These are phyloP conservation scores for Drosophila eugracilis DNA, from an alignment of 1,140 invertebrate genomes.

Conservation along the genomic window DNA sequence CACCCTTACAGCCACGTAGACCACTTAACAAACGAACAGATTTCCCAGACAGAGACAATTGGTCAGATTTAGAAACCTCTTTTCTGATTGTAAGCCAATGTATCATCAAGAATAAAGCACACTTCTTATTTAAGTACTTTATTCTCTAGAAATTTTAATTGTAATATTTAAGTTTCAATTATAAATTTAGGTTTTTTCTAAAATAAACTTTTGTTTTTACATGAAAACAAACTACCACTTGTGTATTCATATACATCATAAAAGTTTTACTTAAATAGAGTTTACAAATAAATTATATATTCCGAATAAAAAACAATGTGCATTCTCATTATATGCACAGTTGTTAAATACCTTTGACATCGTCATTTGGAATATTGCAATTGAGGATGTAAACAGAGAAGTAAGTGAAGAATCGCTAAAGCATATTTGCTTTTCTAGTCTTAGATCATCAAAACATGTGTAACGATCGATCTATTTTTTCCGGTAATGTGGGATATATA, in stretches of 20 bases:
- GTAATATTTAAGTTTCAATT: conserved; percentile 46
- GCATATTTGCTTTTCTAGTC: conserved; percentile 5
- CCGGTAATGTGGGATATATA: conserved; percentile 9
- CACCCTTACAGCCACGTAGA: conserved; percentile 30
- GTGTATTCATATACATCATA: not conserved
- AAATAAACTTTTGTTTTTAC: conserved; percentile 40
- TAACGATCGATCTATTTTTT: conserved; percentile 10
- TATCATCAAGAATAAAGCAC: conserved; percentile 13
- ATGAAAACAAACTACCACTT: not conserved
- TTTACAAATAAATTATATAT: not conserved
- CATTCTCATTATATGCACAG: conserved; percentile 13
- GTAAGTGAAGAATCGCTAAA: conserved; percentile 24
- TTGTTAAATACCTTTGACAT: conserved; percentile 2
- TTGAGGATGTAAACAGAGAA: not conserved
- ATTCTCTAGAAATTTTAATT: conserved; percentile 33
- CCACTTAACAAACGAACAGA: conserved; percentile 22
- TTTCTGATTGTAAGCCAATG: conserved; percentile 13
- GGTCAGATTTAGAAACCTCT: conserved; percentile 8
- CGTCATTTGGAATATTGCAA: too few species aligned
- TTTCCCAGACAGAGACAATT: conserved; percentile 25
- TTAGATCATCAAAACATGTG: not conserved
- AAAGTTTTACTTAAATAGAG: not conserved
- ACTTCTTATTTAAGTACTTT: conserved; percentile 43
- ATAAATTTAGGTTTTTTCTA: conserved; percentile 40
- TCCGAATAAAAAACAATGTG: not conserved